Evolutionary conservation across 2,113 vertebrate genomes (phyloP).

Genomic region (Daboia siamensis): DNA sequence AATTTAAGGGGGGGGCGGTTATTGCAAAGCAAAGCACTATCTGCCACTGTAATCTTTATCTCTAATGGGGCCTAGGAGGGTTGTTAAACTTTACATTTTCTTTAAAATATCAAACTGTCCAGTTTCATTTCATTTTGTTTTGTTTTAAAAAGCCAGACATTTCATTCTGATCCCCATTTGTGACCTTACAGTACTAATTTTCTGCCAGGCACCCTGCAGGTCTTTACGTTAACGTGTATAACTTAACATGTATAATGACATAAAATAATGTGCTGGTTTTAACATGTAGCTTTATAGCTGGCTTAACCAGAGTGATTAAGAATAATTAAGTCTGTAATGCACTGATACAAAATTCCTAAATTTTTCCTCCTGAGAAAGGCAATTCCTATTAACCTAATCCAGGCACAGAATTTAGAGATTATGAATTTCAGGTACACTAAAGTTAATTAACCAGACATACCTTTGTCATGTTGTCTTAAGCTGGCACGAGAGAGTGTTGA

Average conservation of each 20-base stretch:
- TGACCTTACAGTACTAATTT: not conserved
- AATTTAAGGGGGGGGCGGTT: not conserved
- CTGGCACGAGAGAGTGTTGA: not conserved
- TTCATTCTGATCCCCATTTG: not conserved
- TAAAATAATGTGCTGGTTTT: not conserved
- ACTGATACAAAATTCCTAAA: not conserved
- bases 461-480: not conserved
- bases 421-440: not conserved
- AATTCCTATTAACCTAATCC: not conserved
- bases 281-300: not conserved
- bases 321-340: not conserved
- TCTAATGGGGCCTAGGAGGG: not conserved
- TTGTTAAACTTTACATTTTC: not conserved
- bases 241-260: not conserved
- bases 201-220: not conserved
- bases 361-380: not conserved
- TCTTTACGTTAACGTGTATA: not conserved
- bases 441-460: not conserved
- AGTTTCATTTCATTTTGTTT: not conserved
- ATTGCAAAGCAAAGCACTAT: not conserved
- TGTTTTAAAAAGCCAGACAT: not conserved
- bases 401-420: not conserved
- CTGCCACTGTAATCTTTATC: not conserved
- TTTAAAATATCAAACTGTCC: not conserved
- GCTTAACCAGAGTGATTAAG: not conserved